A percentile compares a stretch with the other conserved stretches of the same genome.
phyloP scores from a whole-genome alignment of 2,888 invertebrate species.

The Plebejus argus region DNA sequence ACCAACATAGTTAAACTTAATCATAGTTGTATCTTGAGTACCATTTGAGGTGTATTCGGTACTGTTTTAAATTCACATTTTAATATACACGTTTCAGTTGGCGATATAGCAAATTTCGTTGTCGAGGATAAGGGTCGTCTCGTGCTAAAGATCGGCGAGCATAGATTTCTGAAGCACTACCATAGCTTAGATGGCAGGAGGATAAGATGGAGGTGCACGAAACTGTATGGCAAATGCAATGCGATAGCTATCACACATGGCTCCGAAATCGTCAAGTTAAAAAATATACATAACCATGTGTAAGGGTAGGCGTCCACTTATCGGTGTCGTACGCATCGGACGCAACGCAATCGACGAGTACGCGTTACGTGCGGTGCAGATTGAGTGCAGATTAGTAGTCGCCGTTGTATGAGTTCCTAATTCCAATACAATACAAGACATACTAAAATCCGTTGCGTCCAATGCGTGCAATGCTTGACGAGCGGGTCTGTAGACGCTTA shows the following conservation, averaged over 20 bases:
- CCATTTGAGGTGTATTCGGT: not conserved
- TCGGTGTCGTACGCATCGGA: not conserved
- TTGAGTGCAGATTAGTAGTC: not conserved
- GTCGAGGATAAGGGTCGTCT: conserved; percentile 49
- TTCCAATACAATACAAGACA: no score
- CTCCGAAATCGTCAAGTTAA: conserved; percentile 50
- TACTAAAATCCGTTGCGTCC: not conserved
- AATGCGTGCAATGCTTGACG: not conserved
- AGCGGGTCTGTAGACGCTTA: not conserved
- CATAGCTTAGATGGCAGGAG: conserved; percentile 55
- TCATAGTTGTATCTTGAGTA: no score
- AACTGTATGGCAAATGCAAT: conserved; percentile 56
- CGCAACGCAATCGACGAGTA: not conserved
- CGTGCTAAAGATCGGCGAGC: conserved; percentile 57
- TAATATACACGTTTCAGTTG: conserved; percentile 33
- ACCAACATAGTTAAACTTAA: no score
- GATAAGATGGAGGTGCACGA: conserved; percentile 63
- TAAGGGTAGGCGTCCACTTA: not conserved
- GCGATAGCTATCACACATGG: conserved; percentile 65
- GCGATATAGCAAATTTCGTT: conserved; percentile 31
- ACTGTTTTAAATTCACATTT: conserved; percentile 7
- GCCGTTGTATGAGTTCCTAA: no score
- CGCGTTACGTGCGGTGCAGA: not conserved
- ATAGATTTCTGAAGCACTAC: conserved; percentile 65
- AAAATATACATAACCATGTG: conserved; percentile 36